phyloP scores from a whole-genome alignment of 2,888 invertebrate genomes.

The Salticus scenicus region DNA sequence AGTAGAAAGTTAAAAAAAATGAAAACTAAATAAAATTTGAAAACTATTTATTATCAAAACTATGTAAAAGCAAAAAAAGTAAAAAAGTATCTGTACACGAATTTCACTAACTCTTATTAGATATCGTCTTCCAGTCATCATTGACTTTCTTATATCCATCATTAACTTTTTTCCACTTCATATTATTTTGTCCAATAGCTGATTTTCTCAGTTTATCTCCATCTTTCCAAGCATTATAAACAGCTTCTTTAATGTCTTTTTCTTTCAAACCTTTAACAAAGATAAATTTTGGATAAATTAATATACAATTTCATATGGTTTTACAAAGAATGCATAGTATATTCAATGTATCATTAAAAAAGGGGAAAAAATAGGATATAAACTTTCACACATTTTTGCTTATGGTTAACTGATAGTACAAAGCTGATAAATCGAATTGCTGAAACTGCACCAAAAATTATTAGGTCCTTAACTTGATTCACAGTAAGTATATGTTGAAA shows the following conservation, averaged over 20 bases:
- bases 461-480: too few species aligned
- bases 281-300: too few species aligned
- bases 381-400: too few species aligned
- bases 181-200: neutral
- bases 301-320: too few species aligned
- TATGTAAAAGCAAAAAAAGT: neutral
- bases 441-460: too few species aligned
- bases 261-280: constrained; percentile 3
- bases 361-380: too few species aligned
- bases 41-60: neutral
- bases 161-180: constrained; percentile 16
- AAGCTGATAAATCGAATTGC: too few species aligned
- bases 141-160: constrained; percentile 11
- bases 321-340: too few species aligned
- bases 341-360: too few species aligned
- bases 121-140: constrained; percentile 16
- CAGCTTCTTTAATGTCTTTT: neutral
- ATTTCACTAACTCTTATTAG: constrained; percentile 14
- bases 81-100: neutral
- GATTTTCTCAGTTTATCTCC: neutral
- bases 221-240: constrained; percentile 7
- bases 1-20: neutral
- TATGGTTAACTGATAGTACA: too few species aligned
- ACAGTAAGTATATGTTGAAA: too few species aligned
- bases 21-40: neutral